Percentiles rank a stretch among this genome's conserved stretches.
These are phyloP conservation scores for Crotalus horridus DNA, from an alignment of 2,113 vertebrate species.

Conservation along the genomic window DNA sequence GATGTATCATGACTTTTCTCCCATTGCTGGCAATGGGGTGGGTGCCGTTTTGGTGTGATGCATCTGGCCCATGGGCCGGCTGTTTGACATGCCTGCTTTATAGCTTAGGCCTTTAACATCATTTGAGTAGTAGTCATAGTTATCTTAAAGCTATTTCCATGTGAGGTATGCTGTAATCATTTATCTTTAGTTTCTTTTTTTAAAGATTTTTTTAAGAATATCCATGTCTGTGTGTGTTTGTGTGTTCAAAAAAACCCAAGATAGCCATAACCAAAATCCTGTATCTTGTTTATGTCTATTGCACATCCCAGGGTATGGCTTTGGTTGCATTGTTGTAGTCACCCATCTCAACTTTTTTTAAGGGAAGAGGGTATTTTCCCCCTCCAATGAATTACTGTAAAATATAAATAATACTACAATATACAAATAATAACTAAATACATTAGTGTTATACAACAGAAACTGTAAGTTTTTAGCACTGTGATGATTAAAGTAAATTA, in stretches of 20 bases:
- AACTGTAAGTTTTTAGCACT: background rate
- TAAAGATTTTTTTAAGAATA: background rate
- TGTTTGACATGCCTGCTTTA: background rate
- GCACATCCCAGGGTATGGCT: background rate
- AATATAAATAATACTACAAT: background rate
- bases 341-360: background rate
- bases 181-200: background rate
- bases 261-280: background rate
- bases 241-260: background rate
- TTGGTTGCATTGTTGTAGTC: background rate
- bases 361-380: background rate
- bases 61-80: too few relatives aligned
- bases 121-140: background rate
- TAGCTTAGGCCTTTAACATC: background rate
- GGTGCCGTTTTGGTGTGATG: too few relatives aligned
- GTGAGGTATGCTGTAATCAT: slow-evolving; percentile 5
- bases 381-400: background rate
- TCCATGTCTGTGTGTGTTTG: background rate
- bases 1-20: too few relatives aligned
- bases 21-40: too few relatives aligned
- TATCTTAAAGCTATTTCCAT: background rate
- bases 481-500: background rate
- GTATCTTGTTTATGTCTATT: background rate
- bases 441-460: background rate
- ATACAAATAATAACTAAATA: background rate